Conservation (phyloP, 2,113 vertebrate genomes). For the Saccopteryx leptura region DNA sequence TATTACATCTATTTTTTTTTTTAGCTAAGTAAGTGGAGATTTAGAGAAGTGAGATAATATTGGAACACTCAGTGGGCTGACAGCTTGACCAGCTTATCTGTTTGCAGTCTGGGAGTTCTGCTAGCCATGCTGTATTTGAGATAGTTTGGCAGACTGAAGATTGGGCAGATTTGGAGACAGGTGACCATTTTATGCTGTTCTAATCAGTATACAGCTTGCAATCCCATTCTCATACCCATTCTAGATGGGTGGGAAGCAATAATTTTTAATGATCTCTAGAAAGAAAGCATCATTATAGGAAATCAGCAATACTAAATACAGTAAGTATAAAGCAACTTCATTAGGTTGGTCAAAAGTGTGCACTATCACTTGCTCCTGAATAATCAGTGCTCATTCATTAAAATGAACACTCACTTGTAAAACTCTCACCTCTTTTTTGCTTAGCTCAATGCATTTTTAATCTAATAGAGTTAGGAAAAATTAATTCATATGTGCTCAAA, state of each 20-base stretch:
- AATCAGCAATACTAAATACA: conserved; percentile 51
- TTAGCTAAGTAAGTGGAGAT: conserved; percentile 29
- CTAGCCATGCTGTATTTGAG: background rate
- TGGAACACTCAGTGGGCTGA: background rate
- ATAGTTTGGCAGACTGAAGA: background rate
- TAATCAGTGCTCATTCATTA: conserved; percentile 45
- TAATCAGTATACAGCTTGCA: conserved; percentile 36
- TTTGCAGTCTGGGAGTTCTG: conserved; percentile 1
- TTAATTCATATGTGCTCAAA: conserved; percentile 72
- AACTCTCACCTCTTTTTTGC: conserved; percentile 56
- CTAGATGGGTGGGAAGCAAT: conserved; percentile 3
- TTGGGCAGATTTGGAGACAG: background rate
- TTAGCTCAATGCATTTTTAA: conserved; percentile 71
- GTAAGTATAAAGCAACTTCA: conserved; percentile 58
- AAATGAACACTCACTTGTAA: conserved; percentile 5
- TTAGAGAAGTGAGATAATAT: conserved; percentile 31
- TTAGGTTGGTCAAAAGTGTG: conserved; percentile 46
- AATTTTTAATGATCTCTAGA: conserved; percentile 53
- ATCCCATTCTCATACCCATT: conserved; percentile 50
- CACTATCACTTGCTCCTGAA: conserved; percentile 28
- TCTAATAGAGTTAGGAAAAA: conserved; percentile 74
- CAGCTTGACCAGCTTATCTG: background rate
- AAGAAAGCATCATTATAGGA: conserved; percentile 38
- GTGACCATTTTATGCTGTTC: conserved; percentile 3
- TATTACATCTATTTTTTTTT: conserved; percentile 5